phyloP scores from a whole-genome alignment of 1,140 invertebrate genomes.

The Cyrtorhinus lividipennis region DNA sequence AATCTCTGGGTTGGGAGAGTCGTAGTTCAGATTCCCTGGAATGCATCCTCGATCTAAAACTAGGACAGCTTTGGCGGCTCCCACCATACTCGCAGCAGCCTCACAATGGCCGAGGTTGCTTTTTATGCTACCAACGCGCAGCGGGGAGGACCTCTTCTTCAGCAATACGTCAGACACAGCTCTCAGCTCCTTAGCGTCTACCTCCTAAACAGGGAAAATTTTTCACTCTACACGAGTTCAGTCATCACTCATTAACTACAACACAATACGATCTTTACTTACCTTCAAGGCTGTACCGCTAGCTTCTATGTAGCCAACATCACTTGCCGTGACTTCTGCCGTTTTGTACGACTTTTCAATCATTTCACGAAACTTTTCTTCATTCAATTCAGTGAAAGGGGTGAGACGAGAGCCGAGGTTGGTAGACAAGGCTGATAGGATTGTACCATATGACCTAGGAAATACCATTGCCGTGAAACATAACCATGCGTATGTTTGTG shows the following conservation, averaged over 20 bases:
- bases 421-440: background rate
- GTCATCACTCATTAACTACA: background rate
- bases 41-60: conserved; percentile 24
- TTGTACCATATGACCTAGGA: conserved; percentile 4
- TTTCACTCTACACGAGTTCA: background rate
- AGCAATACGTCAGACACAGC: conserved; percentile 21
- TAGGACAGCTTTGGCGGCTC: conserved; percentile 37
- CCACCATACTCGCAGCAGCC: conserved; percentile 44
- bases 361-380: background rate
- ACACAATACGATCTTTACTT: too few relatives aligned
- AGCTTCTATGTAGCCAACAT: background rate
- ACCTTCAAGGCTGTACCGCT: conserved; percentile 11
- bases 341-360: background rate
- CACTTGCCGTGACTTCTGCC: background rate
- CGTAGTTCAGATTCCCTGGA: conserved; percentile 26
- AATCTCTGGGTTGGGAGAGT: conserved; percentile 34
- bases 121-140: conserved; percentile 59
- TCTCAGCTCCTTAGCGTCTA: conserved; percentile 23
- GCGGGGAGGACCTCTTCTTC: conserved; percentile 31
- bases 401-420: background rate
- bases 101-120: conserved; percentile 64
- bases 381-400: background rate
- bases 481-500: too few relatives aligned
- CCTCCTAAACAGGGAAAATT: background rate
- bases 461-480: too few relatives aligned